These are phyloP conservation scores for Xenopus borealis DNA, from an alignment of 2,113 vertebrate species.

Conservation along the genomic window DNA sequence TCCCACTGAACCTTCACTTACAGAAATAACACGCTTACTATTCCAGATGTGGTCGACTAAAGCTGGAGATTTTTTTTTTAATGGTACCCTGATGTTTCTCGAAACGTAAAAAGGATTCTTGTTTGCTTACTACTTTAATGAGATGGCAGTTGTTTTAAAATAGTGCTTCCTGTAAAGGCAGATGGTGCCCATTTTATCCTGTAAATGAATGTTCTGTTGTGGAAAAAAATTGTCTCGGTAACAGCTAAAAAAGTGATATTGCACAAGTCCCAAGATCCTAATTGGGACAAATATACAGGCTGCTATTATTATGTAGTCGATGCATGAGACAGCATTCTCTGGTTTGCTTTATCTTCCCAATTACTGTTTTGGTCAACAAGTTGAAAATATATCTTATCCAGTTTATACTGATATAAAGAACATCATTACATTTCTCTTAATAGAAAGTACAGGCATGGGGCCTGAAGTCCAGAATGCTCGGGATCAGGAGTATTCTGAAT, in stretches of 20 bases:
- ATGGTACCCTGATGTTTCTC: conserved; percentile 42
- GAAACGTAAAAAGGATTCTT: conserved; percentile 36
- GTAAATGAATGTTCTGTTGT: conserved; percentile 28
- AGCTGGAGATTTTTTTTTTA: conserved; percentile 30
- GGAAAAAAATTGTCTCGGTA: conserved; percentile 12
- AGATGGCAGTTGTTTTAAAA: conserved; percentile 42
- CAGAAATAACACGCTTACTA: conserved; percentile 21
- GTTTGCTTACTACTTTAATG: conserved; percentile 41
- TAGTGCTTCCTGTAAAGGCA: conserved; percentile 29
- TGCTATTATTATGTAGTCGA: not conserved
- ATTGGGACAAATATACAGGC: not conserved
- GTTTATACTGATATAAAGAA: no score
- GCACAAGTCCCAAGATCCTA: not conserved
- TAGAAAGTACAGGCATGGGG: no score
- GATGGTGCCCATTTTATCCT: conserved; percentile 29
- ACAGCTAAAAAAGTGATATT: conserved; percentile 11
- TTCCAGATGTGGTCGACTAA: conserved; percentile 23
- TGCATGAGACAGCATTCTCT: no score
- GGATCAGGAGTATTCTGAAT: no score
- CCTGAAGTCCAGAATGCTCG: no score
- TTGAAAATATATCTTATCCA: no score
- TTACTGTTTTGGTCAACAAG: no score
- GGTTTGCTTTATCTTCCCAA: no score
- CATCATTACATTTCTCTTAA: no score
- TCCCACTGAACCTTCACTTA: conserved; percentile 3